Conservation (phyloP, 2,888 invertebrate species). For the Smittia sp. region DNA sequence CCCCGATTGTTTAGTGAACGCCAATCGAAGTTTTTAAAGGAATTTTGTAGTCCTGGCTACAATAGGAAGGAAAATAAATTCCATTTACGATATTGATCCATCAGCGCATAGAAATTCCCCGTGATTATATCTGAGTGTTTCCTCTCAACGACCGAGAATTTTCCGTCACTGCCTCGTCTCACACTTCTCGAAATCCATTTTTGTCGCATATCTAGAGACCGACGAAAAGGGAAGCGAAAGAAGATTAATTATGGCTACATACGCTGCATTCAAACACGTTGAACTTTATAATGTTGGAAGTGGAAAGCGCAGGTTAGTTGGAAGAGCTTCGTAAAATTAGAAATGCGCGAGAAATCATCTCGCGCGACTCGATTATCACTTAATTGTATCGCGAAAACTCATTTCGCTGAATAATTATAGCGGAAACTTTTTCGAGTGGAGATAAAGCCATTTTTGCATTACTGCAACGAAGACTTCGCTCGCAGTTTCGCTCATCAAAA, state of each 20-base stretch:
- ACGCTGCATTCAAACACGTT: slow-evolving; percentile 89
- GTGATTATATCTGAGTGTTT: neutral
- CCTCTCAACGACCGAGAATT: neutral
- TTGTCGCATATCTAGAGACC: neutral
- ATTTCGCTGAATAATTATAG: neutral
- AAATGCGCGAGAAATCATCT: slow-evolving; percentile 5
- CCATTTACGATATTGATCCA: slow-evolving; percentile 19
- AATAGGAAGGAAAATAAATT: neutral
- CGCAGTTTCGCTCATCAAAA: neutral
- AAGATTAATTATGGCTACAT: slow-evolving; percentile 70
- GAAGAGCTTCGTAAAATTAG: neutral
- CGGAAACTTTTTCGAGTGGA: neutral
- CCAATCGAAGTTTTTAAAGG: neutral
- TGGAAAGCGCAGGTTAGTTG: slow-evolving; percentile 82
- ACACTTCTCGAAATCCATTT: neutral
- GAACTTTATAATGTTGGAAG: slow-evolving; percentile 92
- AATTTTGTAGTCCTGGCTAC: slow-evolving; percentile 28
- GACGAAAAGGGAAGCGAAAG: neutral
- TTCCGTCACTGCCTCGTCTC: neutral
- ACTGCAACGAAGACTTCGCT: neutral
- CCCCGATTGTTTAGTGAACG: slow-evolving; percentile 4
- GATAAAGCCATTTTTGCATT: slow-evolving; percentile 8
- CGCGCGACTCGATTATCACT: neutral
- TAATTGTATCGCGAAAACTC: slow-evolving; percentile 12
- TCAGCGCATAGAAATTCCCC: neutral